Percentiles rank a stretch among this genome's conserved stretches.
Conservation (phyloP, 2,113 vertebrate species). For the Poecilia latipinna region DNA sequence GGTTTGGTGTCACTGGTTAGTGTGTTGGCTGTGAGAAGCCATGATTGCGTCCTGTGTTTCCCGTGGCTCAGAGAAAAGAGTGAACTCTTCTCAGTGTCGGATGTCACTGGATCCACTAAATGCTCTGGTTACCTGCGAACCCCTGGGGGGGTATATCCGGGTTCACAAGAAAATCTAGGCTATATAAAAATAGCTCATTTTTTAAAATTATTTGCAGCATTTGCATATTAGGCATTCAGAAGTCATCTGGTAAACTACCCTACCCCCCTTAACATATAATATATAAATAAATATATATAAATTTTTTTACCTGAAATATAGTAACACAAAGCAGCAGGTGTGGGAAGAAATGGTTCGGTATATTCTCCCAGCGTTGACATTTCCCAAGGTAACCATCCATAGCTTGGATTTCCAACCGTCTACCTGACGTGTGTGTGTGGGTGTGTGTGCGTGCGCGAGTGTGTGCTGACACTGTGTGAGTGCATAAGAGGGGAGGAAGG, state of each 20-base stretch:
- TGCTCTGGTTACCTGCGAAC: conserved; percentile 63
- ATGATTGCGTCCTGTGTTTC: conserved; percentile 65
- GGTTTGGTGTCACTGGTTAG: conserved; percentile 62
- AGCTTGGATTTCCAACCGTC: conserved; percentile 68
- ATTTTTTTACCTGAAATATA: conserved; percentile 28
- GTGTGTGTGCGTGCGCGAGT: too few relatives aligned
- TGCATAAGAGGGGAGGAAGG: not conserved
- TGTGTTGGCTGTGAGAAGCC: conserved; percentile 67
- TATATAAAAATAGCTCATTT: not conserved
- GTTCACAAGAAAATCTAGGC: conserved; percentile 5
- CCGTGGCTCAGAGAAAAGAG: conserved; percentile 64
- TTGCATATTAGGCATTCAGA: conserved; percentile 10
- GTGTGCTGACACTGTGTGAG: conserved; percentile 9
- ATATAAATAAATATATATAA: too few relatives aligned
- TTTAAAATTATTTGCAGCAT: not conserved
- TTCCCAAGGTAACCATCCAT: conserved; percentile 66
- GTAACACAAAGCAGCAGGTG: conserved; percentile 69
- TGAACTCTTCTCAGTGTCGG: conserved; percentile 58
- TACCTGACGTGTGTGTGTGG: conserved; percentile 27
- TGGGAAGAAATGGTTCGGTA: conserved; percentile 58
- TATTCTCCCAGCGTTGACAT: conserved; percentile 51
- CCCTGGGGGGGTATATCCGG: conserved; percentile 3
- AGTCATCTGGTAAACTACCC: conserved; percentile 25
- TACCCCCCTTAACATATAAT: not conserved
- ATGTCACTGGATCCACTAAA: conserved; percentile 55